Evolutionary conservation across 2,888 invertebrate genomes (phyloP), one percentile per base, ranked within the genome.

Genomic region (Muschampia plurimacula): DNA sequence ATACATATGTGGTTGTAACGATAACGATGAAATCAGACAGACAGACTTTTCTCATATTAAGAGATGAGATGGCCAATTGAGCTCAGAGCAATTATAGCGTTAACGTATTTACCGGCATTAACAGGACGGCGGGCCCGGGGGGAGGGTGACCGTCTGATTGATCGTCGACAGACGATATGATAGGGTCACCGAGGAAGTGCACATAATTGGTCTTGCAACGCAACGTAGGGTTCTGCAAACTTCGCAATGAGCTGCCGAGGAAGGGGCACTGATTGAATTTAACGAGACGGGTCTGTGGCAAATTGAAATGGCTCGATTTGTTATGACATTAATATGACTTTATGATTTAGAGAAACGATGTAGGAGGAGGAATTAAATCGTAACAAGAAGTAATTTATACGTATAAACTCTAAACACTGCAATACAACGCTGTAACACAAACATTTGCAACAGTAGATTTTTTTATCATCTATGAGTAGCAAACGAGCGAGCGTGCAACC

Each of bases 41-140:
- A n/a, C n/a, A n/a, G 41, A 52, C 77, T 81, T 77, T 84, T 49
- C 46, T 49, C 46, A 41, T 41, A 84, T 86, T 85, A 86, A 86
- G 79, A 74, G 81, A 32, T 9, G 28, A 79, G 81, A 82, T 85
- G 84, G 82, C 82, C 85, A 85, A 84, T 87, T 86, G 85, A 80
- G 80, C 76, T 55, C 63, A 32, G 69, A 76, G 76, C 83, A 82
- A 86, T 86, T 85, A 83, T 83, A 83, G 78, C 82, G 82, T 81
- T 83, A 83, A 84, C 84, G 83, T 78, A 60, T 69, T 69, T 63
- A 70, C 52, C 52, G 44, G 32, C 57, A 36, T 36, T 39, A 63
- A 59, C 59, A 15, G 39, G 52, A 63, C 63, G 76, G 46, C 69
- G 76, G 59, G 72, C 70, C 59, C 13, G 44, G 72, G 28, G 72